A percentile compares a stretch with the other conserved stretches of the same genome.
Evolutionary conservation across 2,797 vertebrate genomes (phyloP).

Genomic region (Choloepus didactylus): DNA sequence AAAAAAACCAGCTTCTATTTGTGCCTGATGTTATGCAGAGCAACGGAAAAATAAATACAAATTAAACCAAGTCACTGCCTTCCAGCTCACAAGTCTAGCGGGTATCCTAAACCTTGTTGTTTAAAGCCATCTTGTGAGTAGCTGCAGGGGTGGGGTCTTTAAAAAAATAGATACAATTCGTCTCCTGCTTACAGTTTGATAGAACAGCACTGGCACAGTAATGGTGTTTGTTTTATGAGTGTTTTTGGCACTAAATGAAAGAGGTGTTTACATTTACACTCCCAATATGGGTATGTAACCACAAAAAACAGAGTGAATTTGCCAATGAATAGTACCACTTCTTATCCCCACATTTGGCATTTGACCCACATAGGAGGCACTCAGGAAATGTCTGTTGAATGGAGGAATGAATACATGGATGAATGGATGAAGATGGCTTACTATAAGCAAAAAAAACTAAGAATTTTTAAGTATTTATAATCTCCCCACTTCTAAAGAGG

Average conservation of each 20-base stretch:
- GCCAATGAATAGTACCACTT: not conserved
- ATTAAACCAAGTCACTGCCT: conserved; percentile 8
- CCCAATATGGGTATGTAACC: not conserved
- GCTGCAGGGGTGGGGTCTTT: not conserved
- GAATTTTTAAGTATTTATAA: conserved; percentile 9
- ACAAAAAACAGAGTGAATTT: conserved; percentile 45
- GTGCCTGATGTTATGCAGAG: not conserved
- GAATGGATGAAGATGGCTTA: not conserved
- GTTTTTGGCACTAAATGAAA: conserved; percentile 17
- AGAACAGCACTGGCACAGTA: conserved; percentile 7
- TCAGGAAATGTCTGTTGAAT: conserved; percentile 43
- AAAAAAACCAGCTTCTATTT: conserved; percentile 23
- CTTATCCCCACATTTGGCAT: not conserved
- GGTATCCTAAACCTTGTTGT: not conserved
- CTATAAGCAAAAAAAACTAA: conserved; percentile 5
- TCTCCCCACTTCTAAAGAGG: not conserved
- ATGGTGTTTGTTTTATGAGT: not conserved
- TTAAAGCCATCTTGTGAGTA: conserved; percentile 38
- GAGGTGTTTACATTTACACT: conserved; percentile 7
- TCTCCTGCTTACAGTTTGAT: not conserved
- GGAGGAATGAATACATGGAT: conserved; percentile 3
- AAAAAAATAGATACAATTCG: conserved; percentile 24
- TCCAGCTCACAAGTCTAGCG: conserved; percentile 15
- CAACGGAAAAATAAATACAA: conserved; percentile 21
- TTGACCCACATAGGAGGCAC: not conserved